Evolutionary conservation across 1,140 invertebrate genomes (phyloP).

Genomic region (Mylabris phalerata): DNA sequence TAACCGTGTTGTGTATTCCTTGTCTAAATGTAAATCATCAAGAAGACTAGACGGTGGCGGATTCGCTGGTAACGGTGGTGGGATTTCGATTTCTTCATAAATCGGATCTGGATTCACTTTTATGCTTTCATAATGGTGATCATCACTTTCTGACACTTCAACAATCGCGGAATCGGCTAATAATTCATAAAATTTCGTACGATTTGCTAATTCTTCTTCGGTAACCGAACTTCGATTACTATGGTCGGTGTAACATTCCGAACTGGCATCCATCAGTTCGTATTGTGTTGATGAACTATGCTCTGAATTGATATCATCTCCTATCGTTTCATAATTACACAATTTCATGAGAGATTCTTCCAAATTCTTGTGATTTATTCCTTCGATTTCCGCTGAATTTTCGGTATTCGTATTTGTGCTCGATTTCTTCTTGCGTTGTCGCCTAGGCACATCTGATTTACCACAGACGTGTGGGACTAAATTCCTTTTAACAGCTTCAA

Average conservation of each 20-base stretch:
- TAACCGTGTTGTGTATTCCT: slow-evolving; percentile 49
- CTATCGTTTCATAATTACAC: slow-evolving; percentile 36
- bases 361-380: slow-evolving; percentile 30
- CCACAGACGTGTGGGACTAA: slow-evolving; percentile 66
- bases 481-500: slow-evolving; percentile 62
- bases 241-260: slow-evolving; percentile 58
- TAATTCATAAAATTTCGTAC: slow-evolving; percentile 62
- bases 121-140: slow-evolving; percentile 74
- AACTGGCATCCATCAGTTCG: slow-evolving; percentile 47
- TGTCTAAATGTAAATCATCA: slow-evolving; percentile 50
- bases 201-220: slow-evolving; percentile 49
- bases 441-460: slow-evolving; percentile 42
- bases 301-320: slow-evolving; percentile 51
- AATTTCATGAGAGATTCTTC: slow-evolving; percentile 57
- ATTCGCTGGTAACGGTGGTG: slow-evolving; percentile 65
- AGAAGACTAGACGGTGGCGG: slow-evolving; percentile 58
- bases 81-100: slow-evolving; percentile 82
- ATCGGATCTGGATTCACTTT: slow-evolving; percentile 68
- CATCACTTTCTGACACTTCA: slow-evolving; percentile 53
- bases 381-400: too few relatives aligned
- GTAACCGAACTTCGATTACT: slow-evolving; percentile 46
- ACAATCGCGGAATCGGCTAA: slow-evolving; percentile 57
- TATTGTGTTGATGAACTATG: slow-evolving; percentile 47
- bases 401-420: background rate
- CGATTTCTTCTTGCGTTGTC: slow-evolving; percentile 34